Percentiles rank a stretch among this genome's conserved stretches.
phyloP scores from a whole-genome alignment of 2,888 invertebrate species.

The Drosophila merina region DNA sequence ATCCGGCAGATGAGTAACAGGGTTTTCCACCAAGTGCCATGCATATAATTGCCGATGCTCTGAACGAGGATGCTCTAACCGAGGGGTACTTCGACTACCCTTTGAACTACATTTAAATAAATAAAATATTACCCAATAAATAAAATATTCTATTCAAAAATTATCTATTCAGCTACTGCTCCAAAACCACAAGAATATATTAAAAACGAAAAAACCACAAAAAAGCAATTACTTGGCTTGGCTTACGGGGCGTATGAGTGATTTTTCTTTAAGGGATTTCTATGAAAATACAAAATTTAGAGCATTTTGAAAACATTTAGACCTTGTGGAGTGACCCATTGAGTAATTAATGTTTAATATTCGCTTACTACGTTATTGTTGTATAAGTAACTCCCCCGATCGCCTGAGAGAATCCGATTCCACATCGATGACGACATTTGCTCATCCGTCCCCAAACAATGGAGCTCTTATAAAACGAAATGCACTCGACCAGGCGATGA shows the following conservation, averaged over 20 bases:
- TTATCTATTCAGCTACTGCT: background rate
- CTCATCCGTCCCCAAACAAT: constrained; percentile 46
- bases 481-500: constrained; percentile 21
- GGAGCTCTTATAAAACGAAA: constrained; percentile 58
- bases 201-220: background rate
- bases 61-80: background rate
- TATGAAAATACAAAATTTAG: background rate
- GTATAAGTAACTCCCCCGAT: constrained; percentile 32
- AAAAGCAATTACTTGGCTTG: background rate
- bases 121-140: background rate
- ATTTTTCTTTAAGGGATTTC: too few species aligned
- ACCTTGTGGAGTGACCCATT: constrained; percentile 8
- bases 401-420: constrained; percentile 19
- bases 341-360: constrained; percentile 41
- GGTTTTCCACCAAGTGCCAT: constrained; percentile 45
- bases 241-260: constrained; percentile 4
- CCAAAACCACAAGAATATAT: background rate
- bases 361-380: constrained; percentile 11
- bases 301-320: background rate
- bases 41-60: constrained; percentile 39
- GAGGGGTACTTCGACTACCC: background rate
- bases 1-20: constrained; percentile 38
- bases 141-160: background rate
- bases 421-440: constrained; percentile 18
- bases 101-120: background rate